These are phyloP conservation scores for Chlorops oryzae DNA, from an alignment of 1,140 invertebrate species.

Conservation along the genomic window DNA sequence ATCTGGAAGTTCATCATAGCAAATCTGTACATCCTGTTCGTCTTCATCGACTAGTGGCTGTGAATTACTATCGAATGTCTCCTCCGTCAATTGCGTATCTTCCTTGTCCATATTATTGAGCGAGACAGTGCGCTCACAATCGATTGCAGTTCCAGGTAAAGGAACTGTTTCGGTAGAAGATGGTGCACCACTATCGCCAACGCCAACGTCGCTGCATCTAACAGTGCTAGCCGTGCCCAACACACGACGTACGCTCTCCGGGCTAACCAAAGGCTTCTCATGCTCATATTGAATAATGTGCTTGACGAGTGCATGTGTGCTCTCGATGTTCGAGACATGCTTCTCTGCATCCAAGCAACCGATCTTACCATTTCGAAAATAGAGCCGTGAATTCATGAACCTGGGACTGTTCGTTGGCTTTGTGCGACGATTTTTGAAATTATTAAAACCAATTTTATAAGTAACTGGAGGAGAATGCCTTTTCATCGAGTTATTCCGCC, in stretches of 20 bases:
- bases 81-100: not conserved
- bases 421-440: constrained; percentile 29
- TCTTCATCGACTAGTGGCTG: constrained; percentile 33
- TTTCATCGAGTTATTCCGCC: constrained; percentile 18
- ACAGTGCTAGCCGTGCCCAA: constrained; percentile 9
- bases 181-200: constrained; percentile 6
- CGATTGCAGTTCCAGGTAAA: constrained; percentile 26
- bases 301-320: constrained; percentile 43
- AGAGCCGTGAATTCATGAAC: constrained; percentile 38
- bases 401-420: constrained; percentile 32
- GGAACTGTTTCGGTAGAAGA: constrained; percentile 19
- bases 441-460: constrained; percentile 44
- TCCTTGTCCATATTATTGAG: constrained; percentile 9
- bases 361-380: constrained; percentile 44
- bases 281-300: constrained; percentile 37
- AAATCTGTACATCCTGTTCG: constrained; percentile 43
- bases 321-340: constrained; percentile 37
- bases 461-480: constrained; percentile 21
- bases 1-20: constrained; percentile 41
- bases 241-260: constrained; percentile 36
- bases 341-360: constrained; percentile 42
- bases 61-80: constrained; percentile 13
- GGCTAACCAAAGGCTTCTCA: constrained; percentile 41
- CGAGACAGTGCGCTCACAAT: constrained; percentile 12
- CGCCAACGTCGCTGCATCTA: not conserved